Evolutionary conservation across 2,888 invertebrate genomes (phyloP).

Genomic region (Sinodicranocentrus sp.): DNA sequence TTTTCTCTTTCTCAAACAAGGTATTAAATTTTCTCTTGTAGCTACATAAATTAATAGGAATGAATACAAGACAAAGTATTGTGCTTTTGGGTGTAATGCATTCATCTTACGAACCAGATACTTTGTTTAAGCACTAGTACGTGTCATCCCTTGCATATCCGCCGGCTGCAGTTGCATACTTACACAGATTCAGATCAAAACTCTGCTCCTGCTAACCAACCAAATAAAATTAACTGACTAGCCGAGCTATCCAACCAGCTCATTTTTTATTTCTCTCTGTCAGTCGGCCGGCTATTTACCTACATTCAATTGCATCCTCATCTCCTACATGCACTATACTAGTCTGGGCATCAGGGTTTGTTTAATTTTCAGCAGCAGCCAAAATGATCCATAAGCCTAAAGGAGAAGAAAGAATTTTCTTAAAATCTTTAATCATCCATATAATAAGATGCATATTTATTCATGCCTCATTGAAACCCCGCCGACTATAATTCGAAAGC

Average conservation of each 20-base stretch:
- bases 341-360: conserved; percentile 23
- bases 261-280: conserved; percentile 16
- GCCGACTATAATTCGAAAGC: background rate
- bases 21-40: background rate
- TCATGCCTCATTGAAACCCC: conserved; percentile 39
- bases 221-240: background rate
- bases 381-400: too few relatives aligned
- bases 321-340: too few relatives aligned
- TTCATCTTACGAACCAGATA: too few relatives aligned
- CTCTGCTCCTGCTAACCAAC: background rate
- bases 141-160: conserved; percentile 21
- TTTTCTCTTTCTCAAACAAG: background rate
- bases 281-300: conserved; percentile 19
- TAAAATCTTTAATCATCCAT: conserved; percentile 19
- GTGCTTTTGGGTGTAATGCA: too few relatives aligned
- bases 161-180: background rate
- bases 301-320: conserved; percentile 16
- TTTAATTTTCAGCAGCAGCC: conserved; percentile 39
- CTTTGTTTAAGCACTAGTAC: background rate
- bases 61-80: too few relatives aligned
- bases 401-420: too few relatives aligned
- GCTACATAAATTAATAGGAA: background rate
- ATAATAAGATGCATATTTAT: conserved; percentile 57
- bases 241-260: conserved; percentile 1
- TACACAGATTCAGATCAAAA: conserved; percentile 14